These are phyloP conservation scores for Phrixothrix hirtus DNA, from an alignment of 2,888 invertebrate genomes.

Conservation along the genomic window DNA sequence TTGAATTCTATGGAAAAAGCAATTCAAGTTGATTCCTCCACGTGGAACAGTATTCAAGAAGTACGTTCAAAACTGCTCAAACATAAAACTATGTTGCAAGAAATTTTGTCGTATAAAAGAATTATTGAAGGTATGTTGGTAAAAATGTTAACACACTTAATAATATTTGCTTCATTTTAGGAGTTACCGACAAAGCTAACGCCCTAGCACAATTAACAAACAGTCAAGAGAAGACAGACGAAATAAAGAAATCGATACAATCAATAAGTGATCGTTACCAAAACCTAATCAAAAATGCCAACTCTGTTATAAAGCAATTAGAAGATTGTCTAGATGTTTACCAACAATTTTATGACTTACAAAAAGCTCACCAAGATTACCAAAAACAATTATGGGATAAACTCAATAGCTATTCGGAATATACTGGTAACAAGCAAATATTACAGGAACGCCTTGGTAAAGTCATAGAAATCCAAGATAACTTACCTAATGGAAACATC, in stretches of 20 bases:
- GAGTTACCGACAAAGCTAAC: constrained; percentile 85
- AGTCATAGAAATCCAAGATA: constrained; percentile 78
- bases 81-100: constrained; percentile 84
- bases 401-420: constrained; percentile 79
- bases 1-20: constrained; percentile 81
- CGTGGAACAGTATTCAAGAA: constrained; percentile 81
- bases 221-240: constrained; percentile 62
- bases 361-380: constrained; percentile 85
- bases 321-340: constrained; percentile 79
- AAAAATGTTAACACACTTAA: neutral
- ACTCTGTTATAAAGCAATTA: constrained; percentile 70
- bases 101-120: constrained; percentile 86
- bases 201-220: constrained; percentile 65
- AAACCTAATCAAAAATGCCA: constrained; percentile 67
- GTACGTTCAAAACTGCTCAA: constrained; percentile 82
- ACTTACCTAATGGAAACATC: constrained; percentile 74
- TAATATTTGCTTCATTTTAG: constrained; percentile 35
- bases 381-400: constrained; percentile 91
- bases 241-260: constrained; percentile 70
- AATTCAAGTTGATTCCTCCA: constrained; percentile 71
- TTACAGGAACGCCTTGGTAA: constrained; percentile 81
- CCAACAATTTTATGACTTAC: constrained; percentile 84
- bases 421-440: constrained; percentile 82
- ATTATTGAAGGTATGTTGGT: constrained; percentile 72
- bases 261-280: constrained; percentile 79